phyloP scores from a whole-genome alignment of 2,113 vertebrate genomes.

The Pelvicachromis taeniatus region DNA sequence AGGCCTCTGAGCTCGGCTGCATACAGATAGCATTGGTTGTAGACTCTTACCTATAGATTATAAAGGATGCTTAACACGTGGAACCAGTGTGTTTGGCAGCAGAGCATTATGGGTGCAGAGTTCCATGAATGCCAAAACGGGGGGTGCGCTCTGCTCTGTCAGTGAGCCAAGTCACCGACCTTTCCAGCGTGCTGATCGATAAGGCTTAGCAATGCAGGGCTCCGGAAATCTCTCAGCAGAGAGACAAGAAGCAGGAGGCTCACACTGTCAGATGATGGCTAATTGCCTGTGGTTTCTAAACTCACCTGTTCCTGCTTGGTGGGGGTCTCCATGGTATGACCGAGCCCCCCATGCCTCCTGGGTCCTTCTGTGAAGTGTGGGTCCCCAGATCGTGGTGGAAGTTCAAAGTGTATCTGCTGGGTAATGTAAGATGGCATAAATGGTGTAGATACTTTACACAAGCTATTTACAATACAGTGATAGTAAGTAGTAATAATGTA shows the following conservation, averaged over 20 bases:
- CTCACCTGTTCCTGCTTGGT: conserved; percentile 39
- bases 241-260: conserved; percentile 55
- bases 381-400: not conserved
- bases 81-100: conserved; percentile 4
- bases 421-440: not conserved
- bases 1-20: not conserved
- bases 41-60: not conserved
- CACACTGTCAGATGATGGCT: conserved; percentile 57
- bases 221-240: conserved; percentile 68
- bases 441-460: not conserved
- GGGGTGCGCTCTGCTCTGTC: conserved; percentile 29
- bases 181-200: conserved; percentile 67
- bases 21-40: not conserved
- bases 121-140: conserved; percentile 26
- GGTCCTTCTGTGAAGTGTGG: not conserved
- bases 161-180: conserved; percentile 60
- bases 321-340: conserved; percentile 13
- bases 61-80: not conserved
- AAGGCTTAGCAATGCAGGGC: conserved; percentile 58
- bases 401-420: not conserved
- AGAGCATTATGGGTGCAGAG: not conserved
- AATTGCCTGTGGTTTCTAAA: conserved; percentile 64
- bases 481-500: not conserved
- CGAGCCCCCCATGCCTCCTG: not conserved
- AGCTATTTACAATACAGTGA: not conserved